Evolutionary conservation across 1,140 invertebrate species (phyloP).

Genomic region (Antheraea mylitta): DNA sequence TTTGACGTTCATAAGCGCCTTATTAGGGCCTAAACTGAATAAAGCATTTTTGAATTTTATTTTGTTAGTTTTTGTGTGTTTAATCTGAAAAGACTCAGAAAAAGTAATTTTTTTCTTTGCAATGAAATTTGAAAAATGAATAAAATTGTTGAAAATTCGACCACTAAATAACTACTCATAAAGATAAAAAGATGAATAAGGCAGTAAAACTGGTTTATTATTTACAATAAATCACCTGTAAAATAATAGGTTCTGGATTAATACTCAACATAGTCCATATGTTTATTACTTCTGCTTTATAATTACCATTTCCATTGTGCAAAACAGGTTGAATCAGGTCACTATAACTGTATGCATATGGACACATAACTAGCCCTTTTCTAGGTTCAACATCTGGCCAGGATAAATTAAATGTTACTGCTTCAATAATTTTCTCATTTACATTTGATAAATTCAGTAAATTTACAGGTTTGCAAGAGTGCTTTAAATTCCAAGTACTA

Average conservation of each 20-base stretch:
- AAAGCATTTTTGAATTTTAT: too few relatives aligned
- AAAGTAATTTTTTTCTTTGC: too few relatives aligned
- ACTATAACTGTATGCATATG: constrained; percentile 59
- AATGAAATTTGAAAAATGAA: too few relatives aligned
- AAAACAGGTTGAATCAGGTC: constrained; percentile 48
- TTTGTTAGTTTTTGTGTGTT: too few relatives aligned
- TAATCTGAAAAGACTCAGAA: too few relatives aligned
- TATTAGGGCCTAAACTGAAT: too few relatives aligned
- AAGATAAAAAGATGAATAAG: too few relatives aligned
- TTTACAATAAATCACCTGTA: constrained; percentile 43
- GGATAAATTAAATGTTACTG: constrained; percentile 55
- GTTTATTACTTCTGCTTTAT: constrained; percentile 54
- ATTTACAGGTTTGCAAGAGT: constrained; percentile 48
- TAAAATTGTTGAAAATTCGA: too few relatives aligned
- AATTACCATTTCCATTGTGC: constrained; percentile 36
- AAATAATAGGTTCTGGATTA: constrained; percentile 67
- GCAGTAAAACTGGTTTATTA: not conserved
- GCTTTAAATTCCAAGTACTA: constrained; percentile 42
- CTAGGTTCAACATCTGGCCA: constrained; percentile 47
- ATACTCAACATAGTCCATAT: constrained; percentile 67
- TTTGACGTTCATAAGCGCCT: too few relatives aligned
- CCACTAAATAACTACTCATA: too few relatives aligned
- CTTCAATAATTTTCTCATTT: constrained; percentile 52
- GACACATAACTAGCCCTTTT: constrained; percentile 59
- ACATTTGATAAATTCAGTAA: constrained; percentile 50